Evolutionary conservation across 2,113 vertebrate genomes (phyloP), one percentile per base, ranked within the genome.

Genomic region (Meles meles): DNA sequence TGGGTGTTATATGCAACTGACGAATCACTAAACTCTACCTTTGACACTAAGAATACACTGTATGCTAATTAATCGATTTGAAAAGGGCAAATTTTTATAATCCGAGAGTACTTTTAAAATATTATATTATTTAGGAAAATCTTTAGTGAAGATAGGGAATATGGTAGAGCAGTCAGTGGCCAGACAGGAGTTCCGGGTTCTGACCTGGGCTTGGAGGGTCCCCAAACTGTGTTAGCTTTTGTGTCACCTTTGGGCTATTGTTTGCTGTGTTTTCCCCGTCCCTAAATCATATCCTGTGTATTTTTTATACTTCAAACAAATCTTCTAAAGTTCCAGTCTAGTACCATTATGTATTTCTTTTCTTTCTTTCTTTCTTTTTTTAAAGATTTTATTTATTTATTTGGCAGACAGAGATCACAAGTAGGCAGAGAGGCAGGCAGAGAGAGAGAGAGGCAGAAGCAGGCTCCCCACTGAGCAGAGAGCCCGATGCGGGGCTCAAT

Each of bases 181-280:
- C 1, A 8, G 49, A 17, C 5, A 0, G 61, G 31, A 0, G 34
- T 18, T 47, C 18, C 14, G 44, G 23, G 27, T 49, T 47, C 14
- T 23, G 37, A 34, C 14, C 8, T 27, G 49, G 39, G 31, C 4
- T 42, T 5, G 2, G 34, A 4, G 12, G 1, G 2, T 9, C 44
- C 5, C 20, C 6, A 20, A 39, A 23, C 3, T 0, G 0, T 1
- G 7, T 5, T 37, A 3, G 39, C 31, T 34, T 57, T 39, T 14
- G 9, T 6, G 10, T 39, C 11, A 14, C 37, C 18, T 37, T 2
- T 1, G 25, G 47, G 21, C 21, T 6, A 0, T 3, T 5, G 31
- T 31, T 27, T 13, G 23, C 27, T 31, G 25, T 6, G 17, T 37
- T 34, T 67, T 7, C 7, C 6, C 12, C 49, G 44, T 34, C 39